These are phyloP conservation scores for Brachyhypopomus gauderio DNA, from an alignment of 2,113 vertebrate species.

Conservation along the genomic window DNA sequence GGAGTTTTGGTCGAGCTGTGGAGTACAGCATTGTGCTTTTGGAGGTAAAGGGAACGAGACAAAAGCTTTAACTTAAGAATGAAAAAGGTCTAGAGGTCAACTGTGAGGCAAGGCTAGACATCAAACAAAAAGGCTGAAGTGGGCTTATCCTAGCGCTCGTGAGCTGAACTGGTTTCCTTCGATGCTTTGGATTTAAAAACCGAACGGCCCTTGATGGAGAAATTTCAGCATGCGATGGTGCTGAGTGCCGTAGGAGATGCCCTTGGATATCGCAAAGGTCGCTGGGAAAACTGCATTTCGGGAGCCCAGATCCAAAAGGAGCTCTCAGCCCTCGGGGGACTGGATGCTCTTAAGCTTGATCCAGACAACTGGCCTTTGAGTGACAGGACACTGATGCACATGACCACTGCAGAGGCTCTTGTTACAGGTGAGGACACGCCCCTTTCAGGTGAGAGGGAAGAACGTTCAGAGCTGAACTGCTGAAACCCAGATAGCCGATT, in stretches of 20 bases:
- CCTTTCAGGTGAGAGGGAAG: not conserved
- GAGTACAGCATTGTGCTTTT: not conserved
- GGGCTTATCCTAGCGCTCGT: not conserved
- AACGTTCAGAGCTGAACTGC: not conserved
- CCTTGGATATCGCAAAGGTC: constrained; percentile 84
- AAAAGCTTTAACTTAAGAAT: constrained; percentile 1
- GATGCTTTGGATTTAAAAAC: constrained; percentile 6
- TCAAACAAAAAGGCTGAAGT: not conserved
- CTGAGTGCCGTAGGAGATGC: constrained; percentile 87
- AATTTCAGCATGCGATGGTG: constrained; percentile 88
- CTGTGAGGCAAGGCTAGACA: not conserved
- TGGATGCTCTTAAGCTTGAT: constrained; percentile 81
- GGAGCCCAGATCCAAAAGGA: constrained; percentile 85
- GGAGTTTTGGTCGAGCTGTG: constrained; percentile 10
- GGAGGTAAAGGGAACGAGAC: not conserved
- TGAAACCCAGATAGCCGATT: not conserved
- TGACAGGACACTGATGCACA: constrained; percentile 89
- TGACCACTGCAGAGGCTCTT: constrained; percentile 89
- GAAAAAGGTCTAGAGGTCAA: not conserved
- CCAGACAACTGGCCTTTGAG: constrained; percentile 89
- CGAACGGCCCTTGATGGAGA: constrained; percentile 78
- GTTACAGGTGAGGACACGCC: constrained; percentile 82
- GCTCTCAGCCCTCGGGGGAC: constrained; percentile 80
- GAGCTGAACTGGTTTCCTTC: not conserved
- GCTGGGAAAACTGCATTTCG: constrained; percentile 75